Percentiles rank a stretch among this genome's conserved stretches.
phyloP scores from a whole-genome alignment of 2,797 vertebrate species.

The Clarias laeviceps region DNA sequence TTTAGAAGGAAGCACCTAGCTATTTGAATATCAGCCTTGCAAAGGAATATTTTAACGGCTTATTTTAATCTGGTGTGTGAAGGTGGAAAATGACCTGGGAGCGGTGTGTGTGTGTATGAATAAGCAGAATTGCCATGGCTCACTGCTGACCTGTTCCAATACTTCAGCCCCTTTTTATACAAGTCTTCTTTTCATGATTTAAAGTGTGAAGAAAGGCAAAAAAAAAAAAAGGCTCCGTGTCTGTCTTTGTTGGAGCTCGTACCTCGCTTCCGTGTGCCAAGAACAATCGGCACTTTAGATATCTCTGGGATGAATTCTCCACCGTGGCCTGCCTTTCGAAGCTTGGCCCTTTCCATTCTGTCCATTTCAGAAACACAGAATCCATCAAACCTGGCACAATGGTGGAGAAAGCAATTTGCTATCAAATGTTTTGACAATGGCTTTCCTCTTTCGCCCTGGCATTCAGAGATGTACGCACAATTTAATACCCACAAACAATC shows the following conservation, averaged over 20 bases:
- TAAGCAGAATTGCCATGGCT: constrained; percentile 48
- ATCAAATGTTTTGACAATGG: constrained; percentile 78
- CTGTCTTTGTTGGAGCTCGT: constrained; percentile 47
- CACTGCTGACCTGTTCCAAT: constrained; percentile 30
- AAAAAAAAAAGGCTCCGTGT: constrained; percentile 40
- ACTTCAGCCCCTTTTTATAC: constrained; percentile 27
- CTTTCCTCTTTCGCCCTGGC: constrained; percentile 68
- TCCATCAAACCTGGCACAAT: constrained; percentile 77
- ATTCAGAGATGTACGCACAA: constrained; percentile 77
- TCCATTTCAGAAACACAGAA: constrained; percentile 68
- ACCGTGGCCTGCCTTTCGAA: constrained; percentile 41
- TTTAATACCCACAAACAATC: constrained; percentile 79
- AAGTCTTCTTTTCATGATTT: constrained; percentile 41
- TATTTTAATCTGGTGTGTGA: constrained; percentile 54
- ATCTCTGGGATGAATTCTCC: constrained; percentile 49
- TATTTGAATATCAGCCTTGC: constrained; percentile 56
- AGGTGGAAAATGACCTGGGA: constrained; percentile 48
- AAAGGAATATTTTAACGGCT: constrained; percentile 47
- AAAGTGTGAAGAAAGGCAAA: constrained; percentile 33
- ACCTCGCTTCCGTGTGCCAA: constrained; percentile 48
- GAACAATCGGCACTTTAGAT: constrained; percentile 56
- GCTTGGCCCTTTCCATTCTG: constrained; percentile 49
- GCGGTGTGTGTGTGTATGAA: constrained; percentile 42
- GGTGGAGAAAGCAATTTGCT: constrained; percentile 79
- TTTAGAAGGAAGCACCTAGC: constrained; percentile 46